Percentiles rank a stretch among this genome's conserved stretches.
These are phyloP conservation scores for Gambusia holbrooki DNA, from an alignment of 2,113 vertebrate species.

Conservation along the genomic window DNA sequence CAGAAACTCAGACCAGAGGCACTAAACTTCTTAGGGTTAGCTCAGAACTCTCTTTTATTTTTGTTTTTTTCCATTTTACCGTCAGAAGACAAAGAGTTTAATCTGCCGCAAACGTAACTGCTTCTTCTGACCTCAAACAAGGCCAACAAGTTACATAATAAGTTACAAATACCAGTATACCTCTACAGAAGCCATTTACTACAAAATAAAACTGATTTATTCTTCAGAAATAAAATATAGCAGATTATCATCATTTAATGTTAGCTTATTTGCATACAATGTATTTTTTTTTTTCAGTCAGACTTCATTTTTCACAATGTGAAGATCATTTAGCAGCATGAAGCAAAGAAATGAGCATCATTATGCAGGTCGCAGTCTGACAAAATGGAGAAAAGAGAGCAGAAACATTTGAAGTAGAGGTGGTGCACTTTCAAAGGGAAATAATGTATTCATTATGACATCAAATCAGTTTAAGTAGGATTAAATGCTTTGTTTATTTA, in stretches of 20 bases:
- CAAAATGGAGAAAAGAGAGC: neutral
- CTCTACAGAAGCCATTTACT: conserved; percentile 57
- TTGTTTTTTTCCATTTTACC: conserved; percentile 34
- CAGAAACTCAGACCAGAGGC: conserved; percentile 41
- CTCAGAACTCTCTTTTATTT: conserved; percentile 18
- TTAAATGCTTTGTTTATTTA: neutral
- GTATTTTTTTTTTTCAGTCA: neutral
- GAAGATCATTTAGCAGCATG: conserved; percentile 1
- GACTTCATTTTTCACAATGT: conserved; percentile 9
- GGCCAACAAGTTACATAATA: conserved; percentile 30
- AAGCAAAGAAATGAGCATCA: conserved; percentile 15
- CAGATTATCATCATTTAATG: conserved; percentile 11
- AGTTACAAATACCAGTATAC: conserved; percentile 53
- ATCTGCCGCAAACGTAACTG: conserved; percentile 37
- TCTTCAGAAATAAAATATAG: conserved; percentile 27
- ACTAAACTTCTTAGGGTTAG: conserved; percentile 20
- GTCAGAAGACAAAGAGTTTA: conserved; percentile 42
- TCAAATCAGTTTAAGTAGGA: neutral
- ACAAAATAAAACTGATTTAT: conserved; percentile 27
- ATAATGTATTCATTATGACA: conserved; percentile 9
- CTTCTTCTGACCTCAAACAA: conserved; percentile 37
- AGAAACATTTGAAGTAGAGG: conserved; percentile 4
- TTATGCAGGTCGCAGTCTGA: conserved; percentile 26
- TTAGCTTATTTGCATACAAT: neutral
- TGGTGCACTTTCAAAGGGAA: conserved; percentile 33